These are phyloP conservation scores for Zenarchopterus dispar DNA, from an alignment of 2,797 vertebrate species.

Conservation along the genomic window DNA sequence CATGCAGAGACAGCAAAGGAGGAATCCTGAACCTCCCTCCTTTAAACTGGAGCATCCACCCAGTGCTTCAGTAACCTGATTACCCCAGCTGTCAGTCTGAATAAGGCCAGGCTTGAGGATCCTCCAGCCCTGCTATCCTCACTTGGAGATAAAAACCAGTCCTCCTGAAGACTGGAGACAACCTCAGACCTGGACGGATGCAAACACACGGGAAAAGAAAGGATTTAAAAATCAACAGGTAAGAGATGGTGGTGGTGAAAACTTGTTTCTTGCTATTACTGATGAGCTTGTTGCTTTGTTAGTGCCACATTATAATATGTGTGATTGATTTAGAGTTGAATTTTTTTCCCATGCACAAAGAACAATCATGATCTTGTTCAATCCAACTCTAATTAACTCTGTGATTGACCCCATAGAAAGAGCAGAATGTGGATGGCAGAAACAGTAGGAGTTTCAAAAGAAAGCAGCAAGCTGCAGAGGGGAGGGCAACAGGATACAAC, in stretches of 20 bases:
- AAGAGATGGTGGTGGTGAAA: conserved; percentile 27
- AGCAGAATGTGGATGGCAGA: conserved; percentile 64
- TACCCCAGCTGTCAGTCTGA: conserved; percentile 78
- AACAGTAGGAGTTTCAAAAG: conserved; percentile 22
- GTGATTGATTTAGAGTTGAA: neutral
- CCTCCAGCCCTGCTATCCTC: conserved; percentile 56
- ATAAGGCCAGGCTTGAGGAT: conserved; percentile 69
- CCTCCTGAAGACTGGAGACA: conserved; percentile 49
- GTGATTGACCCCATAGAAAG: conserved; percentile 52
- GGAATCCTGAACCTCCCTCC: conserved; percentile 48
- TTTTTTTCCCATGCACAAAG: no score
- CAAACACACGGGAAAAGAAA: conserved; percentile 1
- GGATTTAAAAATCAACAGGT: conserved; percentile 43
- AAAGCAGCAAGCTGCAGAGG: conserved; percentile 42
- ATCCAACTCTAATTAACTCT: conserved; percentile 1
- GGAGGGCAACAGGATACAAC: conserved; percentile 76
- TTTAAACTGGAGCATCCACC: conserved; percentile 64
- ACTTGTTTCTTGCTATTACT: neutral
- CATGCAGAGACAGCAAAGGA: conserved; percentile 20
- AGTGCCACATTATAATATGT: neutral
- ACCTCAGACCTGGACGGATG: conserved; percentile 44
- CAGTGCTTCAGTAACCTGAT: conserved; percentile 77
- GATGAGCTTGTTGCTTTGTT: conserved; percentile 10
- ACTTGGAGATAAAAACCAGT: conserved; percentile 46
- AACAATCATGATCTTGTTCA: no score